A percentile compares a stretch with the other conserved stretches of the same genome.
phyloP scores from a whole-genome alignment of 2,797 vertebrate species.

The Nannoperca obscura region DNA sequence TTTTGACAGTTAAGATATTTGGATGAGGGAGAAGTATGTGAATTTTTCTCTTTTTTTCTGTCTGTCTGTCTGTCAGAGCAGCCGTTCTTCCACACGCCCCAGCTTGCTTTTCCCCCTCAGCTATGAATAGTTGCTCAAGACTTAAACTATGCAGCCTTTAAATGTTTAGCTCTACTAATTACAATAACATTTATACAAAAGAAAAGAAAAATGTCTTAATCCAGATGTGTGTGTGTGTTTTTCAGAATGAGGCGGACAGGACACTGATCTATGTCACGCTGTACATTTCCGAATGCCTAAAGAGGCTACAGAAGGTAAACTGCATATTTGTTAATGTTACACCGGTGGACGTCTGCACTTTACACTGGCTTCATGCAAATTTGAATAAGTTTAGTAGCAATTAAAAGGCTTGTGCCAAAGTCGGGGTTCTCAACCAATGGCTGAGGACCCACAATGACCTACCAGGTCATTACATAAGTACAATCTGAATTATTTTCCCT shows the following conservation, averaged over 20 bases:
- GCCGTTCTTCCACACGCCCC: slow-evolving; percentile 56
- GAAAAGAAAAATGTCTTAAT: neutral
- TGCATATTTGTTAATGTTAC: neutral
- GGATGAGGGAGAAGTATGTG: neutral
- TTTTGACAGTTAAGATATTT: neutral
- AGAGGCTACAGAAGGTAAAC: slow-evolving; percentile 96
- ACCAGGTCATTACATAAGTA: neutral
- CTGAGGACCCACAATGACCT: no score
- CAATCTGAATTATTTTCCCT: slow-evolving; percentile 2
- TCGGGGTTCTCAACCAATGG: neutral
- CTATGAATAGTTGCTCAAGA: slow-evolving; percentile 36
- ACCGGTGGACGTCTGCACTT: neutral
- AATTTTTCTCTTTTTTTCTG: neutral
- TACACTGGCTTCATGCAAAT: neutral
- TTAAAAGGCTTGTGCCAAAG: neutral
- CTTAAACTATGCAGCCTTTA: neutral
- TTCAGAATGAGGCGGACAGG: slow-evolving; percentile 97
- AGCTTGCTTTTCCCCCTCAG: slow-evolving; percentile 56
- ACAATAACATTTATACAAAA: neutral
- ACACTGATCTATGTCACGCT: slow-evolving; percentile 98
- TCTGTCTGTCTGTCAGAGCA: slow-evolving; percentile 9
- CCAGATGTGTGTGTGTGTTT: slow-evolving; percentile 26
- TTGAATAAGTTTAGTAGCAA: neutral
- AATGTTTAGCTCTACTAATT: neutral
- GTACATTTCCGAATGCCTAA: slow-evolving; percentile 98